Evolutionary conservation across 2,888 invertebrate species (phyloP).

Genomic region (Mylabris sibirica): DNA sequence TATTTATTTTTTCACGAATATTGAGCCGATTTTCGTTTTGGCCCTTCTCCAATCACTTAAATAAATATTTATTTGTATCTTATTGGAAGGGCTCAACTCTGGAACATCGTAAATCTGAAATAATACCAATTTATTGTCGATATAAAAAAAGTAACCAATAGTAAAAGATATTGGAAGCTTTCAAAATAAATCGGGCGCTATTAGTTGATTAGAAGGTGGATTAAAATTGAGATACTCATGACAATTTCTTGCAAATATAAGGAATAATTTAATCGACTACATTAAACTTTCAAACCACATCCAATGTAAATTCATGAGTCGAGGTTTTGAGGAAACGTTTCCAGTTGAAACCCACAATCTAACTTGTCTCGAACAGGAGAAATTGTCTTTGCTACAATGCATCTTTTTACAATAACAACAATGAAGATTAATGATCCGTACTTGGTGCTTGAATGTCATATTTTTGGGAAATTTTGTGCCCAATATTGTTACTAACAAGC

Average conservation of each 20-base stretch:
- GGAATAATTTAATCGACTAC: conserved; percentile 50
- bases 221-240: conserved; percentile 38
- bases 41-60: conserved; percentile 17
- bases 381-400: not conserved
- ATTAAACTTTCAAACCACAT: conserved; percentile 47
- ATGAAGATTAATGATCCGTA: not conserved
- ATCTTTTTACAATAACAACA: not conserved
- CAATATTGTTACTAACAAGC: not conserved
- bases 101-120: conserved; percentile 38
- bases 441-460: not conserved
- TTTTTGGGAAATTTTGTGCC: not conserved
- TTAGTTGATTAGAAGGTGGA: conserved; percentile 48
- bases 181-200: conserved; percentile 44
- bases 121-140: conserved; percentile 41
- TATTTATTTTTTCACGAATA: no score
- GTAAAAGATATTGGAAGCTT: conserved; percentile 29
- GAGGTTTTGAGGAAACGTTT: conserved; percentile 45
- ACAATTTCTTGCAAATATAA: conserved; percentile 41
- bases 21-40: not conserved
- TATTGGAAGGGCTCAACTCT: conserved; percentile 24
- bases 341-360: conserved; percentile 12
- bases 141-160: conserved; percentile 30
- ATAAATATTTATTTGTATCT: conserved; percentile 29
- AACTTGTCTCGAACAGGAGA: not conserved
- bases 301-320: conserved; percentile 54